Evolutionary conservation across 2,797 vertebrate species (phyloP), one percentile per base, ranked within the genome.

Genomic region (Fistularia tabacaria): DNA sequence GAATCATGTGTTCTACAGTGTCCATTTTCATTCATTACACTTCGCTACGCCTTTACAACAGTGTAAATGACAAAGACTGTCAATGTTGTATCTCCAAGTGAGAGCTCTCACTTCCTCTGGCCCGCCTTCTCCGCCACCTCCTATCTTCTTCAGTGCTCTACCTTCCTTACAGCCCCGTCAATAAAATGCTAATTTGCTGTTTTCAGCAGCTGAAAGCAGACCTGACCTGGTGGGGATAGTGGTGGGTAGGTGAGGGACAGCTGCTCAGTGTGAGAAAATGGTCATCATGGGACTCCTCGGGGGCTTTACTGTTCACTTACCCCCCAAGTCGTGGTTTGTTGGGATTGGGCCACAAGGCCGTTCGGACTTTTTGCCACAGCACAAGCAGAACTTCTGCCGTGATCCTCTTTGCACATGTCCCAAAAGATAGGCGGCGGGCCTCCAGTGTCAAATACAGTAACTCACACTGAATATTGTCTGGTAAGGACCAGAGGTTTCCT

Each of bases 151-250:
- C 57, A 70, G 62, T 59, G 48, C 59, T 54, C 25, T 59, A 57
- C 59, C 58, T 55, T 74, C 70, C 78, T 76, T 71, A 62, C 59
- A 76, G 63, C 62, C 50, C 55, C 38, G 62, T 25, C 69, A 50
- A 50, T 90, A 88, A 91, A 89, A 89, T 88, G 84, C 76, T 80
- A 90, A 89, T 87, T 62, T 60, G 2, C 46, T 66, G 44, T 68
- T 67, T 74, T 55, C 53, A 51, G 49, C 47, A 65, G 62, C 59
- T 68, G 59, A 71, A 59, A 75, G 69, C 59, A 66, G 64, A 42
- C 46, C 46, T 55, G 61, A 63, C 48, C 57, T 66, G 65, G 46
- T 42, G 47, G 14, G 49, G 61, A 57, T 50, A 49, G 58, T 71
- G 59, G 69, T 64, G 69, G 51, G 42, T 67, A 59, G 63, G 70